Conservation (phyloP, 2,888 invertebrate genomes). For the Diadromus collaris region DNA sequence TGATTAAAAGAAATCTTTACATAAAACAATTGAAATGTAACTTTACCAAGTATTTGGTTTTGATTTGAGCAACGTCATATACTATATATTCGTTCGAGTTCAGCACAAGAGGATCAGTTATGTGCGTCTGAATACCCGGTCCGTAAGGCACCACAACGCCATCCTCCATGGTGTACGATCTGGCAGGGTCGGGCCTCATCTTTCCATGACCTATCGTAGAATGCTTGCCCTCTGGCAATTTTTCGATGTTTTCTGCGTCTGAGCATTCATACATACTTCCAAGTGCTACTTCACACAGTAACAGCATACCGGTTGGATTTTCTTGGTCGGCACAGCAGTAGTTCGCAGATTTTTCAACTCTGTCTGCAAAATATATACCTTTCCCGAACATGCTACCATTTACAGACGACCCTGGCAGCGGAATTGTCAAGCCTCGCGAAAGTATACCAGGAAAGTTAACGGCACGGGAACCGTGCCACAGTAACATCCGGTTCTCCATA, state of each 20-base stretch:
- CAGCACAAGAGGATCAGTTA: conserved; percentile 81
- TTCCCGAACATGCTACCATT: conserved; percentile 99
- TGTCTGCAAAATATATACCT: conserved; percentile 94
- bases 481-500: conserved; percentile 90
- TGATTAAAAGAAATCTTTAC: not conserved
- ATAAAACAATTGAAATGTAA: conserved; percentile 86
- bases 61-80: conserved; percentile 96
- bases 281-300: conserved; percentile 97
- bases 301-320: conserved; percentile 89
- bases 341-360: conserved; percentile 98
- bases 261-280: conserved; percentile 93
- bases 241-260: conserved; percentile 87
- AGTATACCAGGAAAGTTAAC: conserved; percentile 98
- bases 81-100: conserved; percentile 98
- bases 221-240: conserved; percentile 91
- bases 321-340: conserved; percentile 90
- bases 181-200: conserved; percentile 90
- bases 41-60: conserved; percentile 93
- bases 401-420: conserved; percentile 98
- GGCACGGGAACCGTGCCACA: conserved; percentile 98
- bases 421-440: conserved; percentile 95
- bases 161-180: conserved; percentile 82
- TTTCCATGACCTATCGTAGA: conserved; percentile 94
- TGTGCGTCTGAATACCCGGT: conserved; percentile 80
- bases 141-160: conserved; percentile 92